A percentile compares a stretch with the other conserved stretches of the same genome.
phyloP scores from a whole-genome alignment of 1,140 invertebrate genomes.

The Yoshiicerus persimilis region DNA sequence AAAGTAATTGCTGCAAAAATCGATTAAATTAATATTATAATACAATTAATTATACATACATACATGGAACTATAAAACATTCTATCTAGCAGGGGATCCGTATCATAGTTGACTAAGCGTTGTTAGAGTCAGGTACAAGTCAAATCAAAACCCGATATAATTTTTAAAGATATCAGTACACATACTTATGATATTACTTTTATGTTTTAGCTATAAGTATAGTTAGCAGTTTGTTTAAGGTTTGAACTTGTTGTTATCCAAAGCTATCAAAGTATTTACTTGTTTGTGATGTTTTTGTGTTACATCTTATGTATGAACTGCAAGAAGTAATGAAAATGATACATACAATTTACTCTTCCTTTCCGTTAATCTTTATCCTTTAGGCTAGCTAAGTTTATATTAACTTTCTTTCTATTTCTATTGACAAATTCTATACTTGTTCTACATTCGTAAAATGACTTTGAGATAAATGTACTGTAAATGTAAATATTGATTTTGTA shows the following conservation, averaged over 20 bases:
- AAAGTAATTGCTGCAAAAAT: background rate
- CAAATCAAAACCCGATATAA: background rate
- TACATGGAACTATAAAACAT: background rate
- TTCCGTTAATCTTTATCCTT: background rate
- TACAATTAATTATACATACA: background rate
- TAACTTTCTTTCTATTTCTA: background rate
- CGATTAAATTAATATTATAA: background rate
- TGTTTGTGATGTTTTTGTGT: background rate
- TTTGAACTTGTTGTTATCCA: background rate
- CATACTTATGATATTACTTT: background rate
- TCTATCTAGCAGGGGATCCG: background rate
- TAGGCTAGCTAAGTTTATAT: too few relatives aligned
- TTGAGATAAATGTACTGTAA: background rate
- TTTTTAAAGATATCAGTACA: background rate
- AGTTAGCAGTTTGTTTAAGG: background rate
- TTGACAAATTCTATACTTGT: background rate
- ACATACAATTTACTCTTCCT: background rate
- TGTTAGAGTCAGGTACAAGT: background rate
- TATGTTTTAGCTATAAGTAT: background rate
- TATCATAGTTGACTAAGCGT: background rate
- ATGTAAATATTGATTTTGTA: background rate
- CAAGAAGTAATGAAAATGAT: background rate
- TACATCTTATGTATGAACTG: background rate
- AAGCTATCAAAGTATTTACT: background rate
- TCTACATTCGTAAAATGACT: too few relatives aligned